Conservation (phyloP, 2,888 invertebrate species). For the Torymus tubicola region DNA sequence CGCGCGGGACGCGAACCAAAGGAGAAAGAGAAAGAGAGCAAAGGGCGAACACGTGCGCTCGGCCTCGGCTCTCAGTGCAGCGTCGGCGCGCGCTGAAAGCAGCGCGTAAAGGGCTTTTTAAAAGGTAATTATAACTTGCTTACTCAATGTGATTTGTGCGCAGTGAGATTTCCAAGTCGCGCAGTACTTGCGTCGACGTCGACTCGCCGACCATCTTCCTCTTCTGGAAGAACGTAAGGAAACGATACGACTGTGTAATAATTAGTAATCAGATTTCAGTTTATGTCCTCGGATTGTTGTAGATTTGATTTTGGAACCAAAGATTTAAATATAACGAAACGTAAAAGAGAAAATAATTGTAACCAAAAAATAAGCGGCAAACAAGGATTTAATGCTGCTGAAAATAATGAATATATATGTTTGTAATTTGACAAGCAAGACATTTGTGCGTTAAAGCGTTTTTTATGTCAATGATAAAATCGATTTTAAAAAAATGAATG, state of each 20-base stretch:
- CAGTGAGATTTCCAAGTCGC: conserved; percentile 98
- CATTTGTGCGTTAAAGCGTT: too few species aligned
- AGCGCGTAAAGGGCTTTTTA: background rate
- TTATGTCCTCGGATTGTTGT: conserved; percentile 3
- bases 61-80: too few species aligned
- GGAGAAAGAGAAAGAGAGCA: background rate
- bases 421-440: too few species aligned
- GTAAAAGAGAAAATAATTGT: too few species aligned
- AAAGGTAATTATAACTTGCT: conserved; percentile 75
- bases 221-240: conserved; percentile 86
- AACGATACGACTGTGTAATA: conserved; percentile 74
- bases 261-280: conserved; percentile 53
- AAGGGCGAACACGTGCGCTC: background rate
- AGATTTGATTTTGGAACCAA: too few species aligned
- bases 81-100: too few species aligned
- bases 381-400: too few species aligned
- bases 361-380: too few species aligned
- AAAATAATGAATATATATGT: too few species aligned
- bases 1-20: background rate
- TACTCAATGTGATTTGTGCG: conserved; percentile 99
- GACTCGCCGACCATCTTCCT: conserved; percentile 97
- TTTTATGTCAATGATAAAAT: too few species aligned
- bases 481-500: too few species aligned
- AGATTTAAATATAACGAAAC: too few species aligned
- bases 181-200: conserved; percentile 97